Base-by-base conservation (phyloP, 1,140 invertebrate species). In the Neodiprion virginianus region DNA sequence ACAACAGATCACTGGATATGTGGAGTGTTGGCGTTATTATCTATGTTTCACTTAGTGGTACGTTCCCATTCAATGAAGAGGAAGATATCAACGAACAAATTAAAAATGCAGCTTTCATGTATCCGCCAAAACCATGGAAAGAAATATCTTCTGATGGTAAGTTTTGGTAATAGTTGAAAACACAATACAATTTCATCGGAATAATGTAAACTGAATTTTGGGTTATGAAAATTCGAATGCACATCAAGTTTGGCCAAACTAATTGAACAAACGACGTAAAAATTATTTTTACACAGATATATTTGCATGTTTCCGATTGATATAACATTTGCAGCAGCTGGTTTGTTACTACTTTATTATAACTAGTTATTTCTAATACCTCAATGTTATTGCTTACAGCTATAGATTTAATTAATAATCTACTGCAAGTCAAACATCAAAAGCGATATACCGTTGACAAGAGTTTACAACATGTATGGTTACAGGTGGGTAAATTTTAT, bases 1-100 rank as follows among this genome's bases (percentile, higher is more conserved):
- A 99, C 89, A 99, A 99, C 89, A 91, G 98, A 23, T 99, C 97
- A 0, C 89, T 99, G 78, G 98, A 99, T 89, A 99, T 99, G 98
- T 99, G 98, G 98, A 98, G 96, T 81, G 97, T 99, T 71, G 98
- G 98, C 28, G 98, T 99, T 0, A 99, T 99, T 79, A 94, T 99
- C 71, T 99, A 99, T 87, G 98, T 95, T 21, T 98, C 96, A 79
- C 89, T 99, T 49, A 98, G 96, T 82, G 98, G 98, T 73, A 99
- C 98, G 0, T 99, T 99, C 90, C 98, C 98, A 50, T 99, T 99
- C 88, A 99, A 99, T 87, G 98, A 99, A 89, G 98, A 99, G 89
- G 98, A 99, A 90, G 98, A 99, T 87, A 99, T 99, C 76, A 97
- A 98, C 88, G 98, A 99, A 88, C 98, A 99, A 89, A 99, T 99